These are phyloP conservation scores for Zophobas atratus DNA, from an alignment of 1,140 invertebrate species.

Conservation along the genomic window DNA sequence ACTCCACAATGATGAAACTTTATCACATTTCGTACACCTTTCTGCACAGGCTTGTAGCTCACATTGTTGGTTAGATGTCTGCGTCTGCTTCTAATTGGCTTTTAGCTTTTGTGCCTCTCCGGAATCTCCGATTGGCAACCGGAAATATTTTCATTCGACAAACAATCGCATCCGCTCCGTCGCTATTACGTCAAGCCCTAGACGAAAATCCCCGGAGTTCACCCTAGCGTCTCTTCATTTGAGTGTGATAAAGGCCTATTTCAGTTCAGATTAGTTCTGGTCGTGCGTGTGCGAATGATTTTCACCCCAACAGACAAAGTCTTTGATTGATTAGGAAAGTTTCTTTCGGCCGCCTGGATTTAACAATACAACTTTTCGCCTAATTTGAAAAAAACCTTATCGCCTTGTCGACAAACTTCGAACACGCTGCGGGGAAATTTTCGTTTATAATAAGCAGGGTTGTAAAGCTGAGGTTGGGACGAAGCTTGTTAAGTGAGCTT, in stretches of 20 bases:
- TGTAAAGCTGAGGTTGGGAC: slow-evolving; percentile 1
- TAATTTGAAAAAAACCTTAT: slow-evolving; percentile 8
- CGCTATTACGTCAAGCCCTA: slow-evolving; percentile 1
- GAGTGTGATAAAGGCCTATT: slow-evolving; percentile 6
- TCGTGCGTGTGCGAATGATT: slow-evolving; percentile 3
- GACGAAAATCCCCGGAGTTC: background rate
- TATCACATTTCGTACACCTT: background rate
- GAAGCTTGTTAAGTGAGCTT: slow-evolving; percentile 18
- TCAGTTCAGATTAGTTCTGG: slow-evolving; percentile 12
- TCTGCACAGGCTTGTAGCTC: background rate
- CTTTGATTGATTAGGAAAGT: slow-evolving; percentile 18
- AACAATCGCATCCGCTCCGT: slow-evolving; percentile 6
- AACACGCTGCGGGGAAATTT: slow-evolving; percentile 7
- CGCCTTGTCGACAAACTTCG: slow-evolving; percentile 4
- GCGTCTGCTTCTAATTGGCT: slow-evolving; percentile 28
- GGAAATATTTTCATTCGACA: slow-evolving; percentile 21
- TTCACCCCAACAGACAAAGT: slow-evolving; percentile 9
- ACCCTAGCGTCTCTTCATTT: background rate
- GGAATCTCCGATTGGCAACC: background rate
- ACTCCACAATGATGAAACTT: too few species aligned
- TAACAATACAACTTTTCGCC: slow-evolving; percentile 8
- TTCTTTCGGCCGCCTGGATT: background rate
- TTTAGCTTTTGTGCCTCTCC: slow-evolving; percentile 4
- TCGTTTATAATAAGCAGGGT: slow-evolving; percentile 4
- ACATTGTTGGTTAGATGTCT: slow-evolving; percentile 11